Percentiles rank a stretch among this genome's conserved stretches.
Evolutionary conservation across 2,797 vertebrate species (phyloP).

Genomic region (Acipenser transmontanus): DNA sequence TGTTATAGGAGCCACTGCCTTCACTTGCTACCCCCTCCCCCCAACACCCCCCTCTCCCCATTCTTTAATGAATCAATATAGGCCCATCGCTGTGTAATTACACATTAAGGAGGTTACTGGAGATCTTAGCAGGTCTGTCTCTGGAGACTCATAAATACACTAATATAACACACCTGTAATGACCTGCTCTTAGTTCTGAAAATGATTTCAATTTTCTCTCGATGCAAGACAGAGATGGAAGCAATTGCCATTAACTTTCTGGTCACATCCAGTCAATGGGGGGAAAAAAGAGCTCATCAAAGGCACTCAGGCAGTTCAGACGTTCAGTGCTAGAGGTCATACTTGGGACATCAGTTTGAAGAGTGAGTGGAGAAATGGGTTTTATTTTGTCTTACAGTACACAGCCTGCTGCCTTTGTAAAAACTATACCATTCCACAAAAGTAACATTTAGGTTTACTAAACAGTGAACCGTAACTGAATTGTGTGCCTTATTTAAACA

Average conservation of each 20-base stretch:
- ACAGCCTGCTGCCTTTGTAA: too few species aligned
- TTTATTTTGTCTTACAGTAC: too few species aligned
- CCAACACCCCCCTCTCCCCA: conserved; percentile 31
- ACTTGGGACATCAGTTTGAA: too few species aligned
- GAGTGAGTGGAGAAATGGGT: too few species aligned
- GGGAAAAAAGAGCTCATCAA: conserved; percentile 16
- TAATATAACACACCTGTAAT: conserved; percentile 66
- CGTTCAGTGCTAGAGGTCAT: not conserved
- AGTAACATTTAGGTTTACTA: too few species aligned
- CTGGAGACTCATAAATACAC: conserved; percentile 58
- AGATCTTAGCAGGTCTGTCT: conserved; percentile 55
- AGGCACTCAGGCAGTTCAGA: not conserved
- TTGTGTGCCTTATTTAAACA: too few species aligned
- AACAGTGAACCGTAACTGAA: too few species aligned
- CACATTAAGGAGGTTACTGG: conserved; percentile 68
- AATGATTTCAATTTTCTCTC: conserved; percentile 34
- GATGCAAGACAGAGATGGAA: conserved; percentile 56
- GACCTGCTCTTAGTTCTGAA: conserved; percentile 52
- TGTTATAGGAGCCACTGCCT: conserved; percentile 57
- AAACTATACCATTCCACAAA: too few species aligned
- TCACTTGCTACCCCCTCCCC: conserved; percentile 45
- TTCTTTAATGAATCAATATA: conserved; percentile 70
- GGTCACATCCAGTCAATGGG: conserved; percentile 51
- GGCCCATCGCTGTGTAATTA: conserved; percentile 64
- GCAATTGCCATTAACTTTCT: conserved; percentile 59